phyloP scores from a whole-genome alignment of 2,888 invertebrate genomes.

The Lasius fuliginosus region DNA sequence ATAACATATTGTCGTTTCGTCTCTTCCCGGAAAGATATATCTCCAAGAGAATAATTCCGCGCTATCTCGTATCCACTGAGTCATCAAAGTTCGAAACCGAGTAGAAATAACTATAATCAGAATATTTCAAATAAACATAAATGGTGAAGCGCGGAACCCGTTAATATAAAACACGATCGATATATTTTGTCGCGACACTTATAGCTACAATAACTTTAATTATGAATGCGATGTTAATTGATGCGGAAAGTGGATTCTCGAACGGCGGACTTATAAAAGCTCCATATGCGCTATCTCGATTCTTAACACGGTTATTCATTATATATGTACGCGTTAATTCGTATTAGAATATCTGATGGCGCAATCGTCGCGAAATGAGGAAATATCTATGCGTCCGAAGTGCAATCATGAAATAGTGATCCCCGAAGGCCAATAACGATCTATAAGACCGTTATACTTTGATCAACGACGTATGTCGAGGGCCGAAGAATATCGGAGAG shows the following conservation, averaged over 20 bases:
- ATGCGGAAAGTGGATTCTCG: conserved; percentile 1
- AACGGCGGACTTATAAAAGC: neutral
- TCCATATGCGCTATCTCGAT: too few species aligned
- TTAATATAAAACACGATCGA: neutral
- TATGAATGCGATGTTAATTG: conserved; percentile 13
- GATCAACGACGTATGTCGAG: neutral
- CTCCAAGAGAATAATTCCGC: neutral
- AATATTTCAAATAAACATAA: neutral
- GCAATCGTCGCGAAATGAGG: conserved; percentile 4
- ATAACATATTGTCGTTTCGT: neutral
- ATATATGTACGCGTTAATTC: neutral
- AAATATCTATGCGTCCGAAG: neutral
- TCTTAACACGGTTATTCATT: conserved; percentile 1
- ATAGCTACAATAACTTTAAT: neutral
- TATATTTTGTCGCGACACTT: neutral
- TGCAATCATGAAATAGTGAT: neutral
- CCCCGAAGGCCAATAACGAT: neutral
- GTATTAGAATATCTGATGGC: neutral
- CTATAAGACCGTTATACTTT: neutral
- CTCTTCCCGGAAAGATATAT: neutral
- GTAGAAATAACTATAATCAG: neutral
- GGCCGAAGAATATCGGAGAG: neutral
- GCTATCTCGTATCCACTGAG: neutral
- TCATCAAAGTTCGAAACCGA: neutral
- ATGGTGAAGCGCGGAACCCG: neutral